phyloP scores from a whole-genome alignment of 92 coral and sea anemone genomes.

The Paragorgia papillata region DNA sequence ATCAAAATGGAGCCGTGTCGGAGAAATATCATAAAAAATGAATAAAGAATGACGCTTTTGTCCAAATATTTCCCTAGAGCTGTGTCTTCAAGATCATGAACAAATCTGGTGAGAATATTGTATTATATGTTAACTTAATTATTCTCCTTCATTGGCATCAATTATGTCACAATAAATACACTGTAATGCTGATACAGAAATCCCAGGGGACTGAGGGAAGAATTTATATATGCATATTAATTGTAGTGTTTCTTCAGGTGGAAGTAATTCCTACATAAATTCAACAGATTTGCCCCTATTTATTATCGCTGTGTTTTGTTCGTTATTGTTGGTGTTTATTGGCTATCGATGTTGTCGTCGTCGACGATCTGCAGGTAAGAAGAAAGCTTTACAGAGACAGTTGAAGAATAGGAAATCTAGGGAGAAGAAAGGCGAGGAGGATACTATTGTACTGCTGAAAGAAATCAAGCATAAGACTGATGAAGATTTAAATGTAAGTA shows the following conservation, averaged over 20 bases:
- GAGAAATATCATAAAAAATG: not conserved
- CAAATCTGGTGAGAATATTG: constrained; percentile 8
- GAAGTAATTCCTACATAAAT: not conserved
- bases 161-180: not conserved
- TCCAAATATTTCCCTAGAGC: not conserved
- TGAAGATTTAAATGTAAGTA: constrained; percentile 9
- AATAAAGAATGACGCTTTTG: constrained; percentile 12
- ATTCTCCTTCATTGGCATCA: not conserved
- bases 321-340: constrained; percentile 12
- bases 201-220: too few relatives aligned
- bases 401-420: not conserved
- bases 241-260: constrained; percentile 10
- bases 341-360: constrained; percentile 32
- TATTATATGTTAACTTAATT: not conserved
- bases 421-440: too few relatives aligned
- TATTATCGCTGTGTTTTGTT: constrained; percentile 6
- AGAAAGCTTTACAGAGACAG: constrained; percentile 10
- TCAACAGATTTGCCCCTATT: constrained; percentile 7
- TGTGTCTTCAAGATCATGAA: constrained; percentile 6
- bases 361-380: constrained; percentile 2
- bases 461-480: not conserved
- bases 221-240: too few relatives aligned
- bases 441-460: not conserved
- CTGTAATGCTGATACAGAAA: too few relatives aligned
- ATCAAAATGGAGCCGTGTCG: too few relatives aligned